Evolutionary conservation across 2,888 invertebrate genomes (phyloP), one percentile per base, ranked within the genome.

Genomic region (Trimorus sp.): DNA sequence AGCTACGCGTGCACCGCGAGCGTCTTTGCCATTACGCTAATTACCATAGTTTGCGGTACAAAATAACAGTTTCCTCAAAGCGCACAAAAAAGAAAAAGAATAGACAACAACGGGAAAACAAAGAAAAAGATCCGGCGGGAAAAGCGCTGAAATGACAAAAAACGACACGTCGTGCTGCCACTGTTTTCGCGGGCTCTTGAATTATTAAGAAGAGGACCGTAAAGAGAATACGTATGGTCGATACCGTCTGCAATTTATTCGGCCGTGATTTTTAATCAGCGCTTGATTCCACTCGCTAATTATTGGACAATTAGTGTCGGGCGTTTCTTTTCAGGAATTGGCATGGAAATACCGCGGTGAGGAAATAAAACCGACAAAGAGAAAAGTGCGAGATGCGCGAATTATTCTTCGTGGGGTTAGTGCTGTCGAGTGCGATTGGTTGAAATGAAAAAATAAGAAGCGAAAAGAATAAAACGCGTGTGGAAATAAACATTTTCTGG

Each of bases 11-110:
- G 58, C 58, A 63, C 58, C 73, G 76, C 69, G 68, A 81, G 63
- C 65, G 74, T 69, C 75, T 75, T 65, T 62, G 69, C 76, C 71
- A 56, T 76, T 71, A 71, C 76, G 76, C 73, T 81, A 71, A 81
- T 81, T 81, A 81, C 71, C 73, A 58, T 76, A 81, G 73, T 81
- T 81, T 81, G 73, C 73, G 62, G 68, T 71, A 68, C 68, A 49
- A 68, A 77, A 81, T 73, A 81, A 76, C 62, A 63, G 71, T 63
- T 77, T 54, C 53, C 63, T 71, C 62, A 56, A 65, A 73, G 62
- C 60, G 58, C 58, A 77, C 59, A 69, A 70, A 70, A 59, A 38
- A 16, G 16, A 65, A 26, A 26, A 26, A n/a, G n/a, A 26, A 26
- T 4, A 3, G 26, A 26, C 26, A 26, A 26, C 26, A 26, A 7